Conservation (phyloP, 2,113 vertebrate species). For the Hassar affinis region DNA sequence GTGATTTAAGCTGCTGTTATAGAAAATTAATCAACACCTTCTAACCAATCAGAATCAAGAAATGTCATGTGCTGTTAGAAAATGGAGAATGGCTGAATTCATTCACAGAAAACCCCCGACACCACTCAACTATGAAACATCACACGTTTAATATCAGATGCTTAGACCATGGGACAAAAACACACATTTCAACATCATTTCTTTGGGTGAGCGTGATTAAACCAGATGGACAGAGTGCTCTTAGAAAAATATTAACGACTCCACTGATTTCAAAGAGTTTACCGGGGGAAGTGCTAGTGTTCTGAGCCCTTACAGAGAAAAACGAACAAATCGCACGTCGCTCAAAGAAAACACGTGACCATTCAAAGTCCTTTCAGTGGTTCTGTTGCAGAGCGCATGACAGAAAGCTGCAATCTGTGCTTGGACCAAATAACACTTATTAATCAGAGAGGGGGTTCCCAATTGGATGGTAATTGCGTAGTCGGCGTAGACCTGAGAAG, state of each 20-base stretch:
- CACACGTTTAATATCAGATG: slow-evolving; percentile 15
- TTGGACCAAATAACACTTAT: neutral
- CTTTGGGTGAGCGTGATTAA: neutral
- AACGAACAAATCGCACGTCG: neutral
- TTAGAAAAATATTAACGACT: neutral
- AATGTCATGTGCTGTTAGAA: no score
- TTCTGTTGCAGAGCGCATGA: neutral
- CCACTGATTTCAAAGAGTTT: neutral
- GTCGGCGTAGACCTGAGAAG: slow-evolving; percentile 43
- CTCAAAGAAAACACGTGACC: neutral
- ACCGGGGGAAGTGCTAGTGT: neutral
- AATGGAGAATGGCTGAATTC: neutral
- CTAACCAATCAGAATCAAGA: neutral
- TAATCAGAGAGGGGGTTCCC: neutral
- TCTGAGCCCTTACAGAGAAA: neutral
- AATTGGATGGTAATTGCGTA: slow-evolving; percentile 11
- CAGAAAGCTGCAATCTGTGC: neutral
- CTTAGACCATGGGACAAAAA: slow-evolving; percentile 17
- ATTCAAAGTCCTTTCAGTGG: neutral
- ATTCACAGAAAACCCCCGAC: neutral
- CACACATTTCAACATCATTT: slow-evolving; percentile 7
- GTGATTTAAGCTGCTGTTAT: neutral
- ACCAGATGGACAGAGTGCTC: neutral
- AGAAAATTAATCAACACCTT: neutral
- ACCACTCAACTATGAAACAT: neutral